phyloP scores from a whole-genome alignment of 2,888 invertebrate species.

The Listrodromus nycthemerus region DNA sequence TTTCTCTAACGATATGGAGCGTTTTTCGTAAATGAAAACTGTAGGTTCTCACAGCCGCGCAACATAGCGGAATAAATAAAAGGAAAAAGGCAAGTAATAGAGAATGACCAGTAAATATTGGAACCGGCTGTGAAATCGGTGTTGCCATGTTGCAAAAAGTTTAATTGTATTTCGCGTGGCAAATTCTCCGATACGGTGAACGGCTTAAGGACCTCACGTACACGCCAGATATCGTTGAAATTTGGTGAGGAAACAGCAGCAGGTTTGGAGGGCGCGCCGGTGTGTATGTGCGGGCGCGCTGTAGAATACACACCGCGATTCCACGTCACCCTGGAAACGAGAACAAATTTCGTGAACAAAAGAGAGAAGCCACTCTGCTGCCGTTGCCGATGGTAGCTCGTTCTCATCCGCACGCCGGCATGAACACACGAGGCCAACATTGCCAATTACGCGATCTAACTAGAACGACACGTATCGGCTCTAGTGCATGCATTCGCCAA shows the following conservation, averaged over 20 bases:
- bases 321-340: conserved; percentile 40
- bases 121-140: conserved; percentile 30
- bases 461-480: conserved; percentile 53
- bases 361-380: conserved; percentile 29
- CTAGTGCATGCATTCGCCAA: conserved; percentile 38
- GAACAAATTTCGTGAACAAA: conserved; percentile 53
- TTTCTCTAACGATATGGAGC: too few relatives aligned
- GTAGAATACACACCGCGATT: conserved; percentile 30
- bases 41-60: not conserved
- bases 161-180: conserved; percentile 60
- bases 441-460: conserved; percentile 67
- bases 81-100: conserved; percentile 5
- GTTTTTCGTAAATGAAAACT: not conserved
- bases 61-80: not conserved
- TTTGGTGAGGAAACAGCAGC: conserved; percentile 55
- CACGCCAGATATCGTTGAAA: conserved; percentile 57
- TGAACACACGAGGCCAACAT: conserved; percentile 48
- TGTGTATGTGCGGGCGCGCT: not conserved
- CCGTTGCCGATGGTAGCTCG: conserved; percentile 8
- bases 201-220: conserved; percentile 59
- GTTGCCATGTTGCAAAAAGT: conserved; percentile 58
- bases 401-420: conserved; percentile 37
- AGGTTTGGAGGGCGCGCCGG: not conserved
- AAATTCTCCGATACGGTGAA: conserved; percentile 33
- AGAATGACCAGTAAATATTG: conserved; percentile 21